phyloP scores from a whole-genome alignment of 2,797 vertebrate genomes.

The Manis javanica region DNA sequence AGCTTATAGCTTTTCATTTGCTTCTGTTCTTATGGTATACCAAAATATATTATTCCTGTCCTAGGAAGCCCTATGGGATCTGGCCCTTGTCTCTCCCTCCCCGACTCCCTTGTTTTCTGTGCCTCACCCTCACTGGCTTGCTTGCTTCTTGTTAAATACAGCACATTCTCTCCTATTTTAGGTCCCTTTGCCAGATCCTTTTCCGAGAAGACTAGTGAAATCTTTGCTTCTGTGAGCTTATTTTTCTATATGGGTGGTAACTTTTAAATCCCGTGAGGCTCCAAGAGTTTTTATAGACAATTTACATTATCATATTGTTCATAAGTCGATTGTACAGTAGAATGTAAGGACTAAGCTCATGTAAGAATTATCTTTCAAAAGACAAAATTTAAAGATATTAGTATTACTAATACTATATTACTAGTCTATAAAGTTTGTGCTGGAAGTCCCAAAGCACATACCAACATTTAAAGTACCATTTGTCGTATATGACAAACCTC shows the following conservation, averaged over 20 bases:
- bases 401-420: background rate
- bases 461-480: constrained; percentile 45
- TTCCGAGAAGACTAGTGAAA: constrained; percentile 1
- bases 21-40: background rate
- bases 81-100: background rate
- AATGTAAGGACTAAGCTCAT: constrained; percentile 1
- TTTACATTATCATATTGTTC: background rate
- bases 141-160: constrained; percentile 4
- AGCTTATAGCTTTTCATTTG: constrained; percentile 9
- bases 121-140: background rate
- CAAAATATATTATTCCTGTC: background rate
- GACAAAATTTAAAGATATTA: constrained; percentile 17
- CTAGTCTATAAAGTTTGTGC: constrained; percentile 23
- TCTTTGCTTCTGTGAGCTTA: constrained; percentile 30
- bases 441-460: constrained; percentile 30
- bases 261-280: constrained; percentile 46
- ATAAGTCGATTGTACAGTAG: background rate
- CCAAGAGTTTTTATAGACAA: background rate
- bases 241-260: constrained; percentile 41
- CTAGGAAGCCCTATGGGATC: background rate
- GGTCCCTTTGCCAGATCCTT: background rate
- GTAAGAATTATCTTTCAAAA: constrained; percentile 43
- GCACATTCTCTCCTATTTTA: background rate
- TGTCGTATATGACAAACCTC: constrained; percentile 38
- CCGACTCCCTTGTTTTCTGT: background rate